Percentiles rank a stretch among this genome's conserved stretches.
These are phyloP conservation scores for Clepsis dumicolana DNA, from an alignment of 2,888 invertebrate species.

Conservation along the genomic window DNA sequence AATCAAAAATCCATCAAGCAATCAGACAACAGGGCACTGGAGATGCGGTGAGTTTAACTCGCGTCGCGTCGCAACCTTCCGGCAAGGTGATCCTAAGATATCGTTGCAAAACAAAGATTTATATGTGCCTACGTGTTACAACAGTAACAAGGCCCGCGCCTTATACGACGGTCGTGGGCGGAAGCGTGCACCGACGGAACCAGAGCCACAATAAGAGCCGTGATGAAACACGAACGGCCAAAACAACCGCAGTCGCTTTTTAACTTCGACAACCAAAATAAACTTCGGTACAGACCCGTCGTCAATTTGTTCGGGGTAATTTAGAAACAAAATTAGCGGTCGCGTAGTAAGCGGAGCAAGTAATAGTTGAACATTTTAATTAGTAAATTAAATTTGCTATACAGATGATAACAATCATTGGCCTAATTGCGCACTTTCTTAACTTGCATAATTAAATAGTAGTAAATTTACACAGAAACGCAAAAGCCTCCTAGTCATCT, in stretches of 20 bases:
- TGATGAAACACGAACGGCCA: constrained; percentile 43
- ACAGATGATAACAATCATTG: constrained; percentile 18
- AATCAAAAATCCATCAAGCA: constrained; percentile 71
- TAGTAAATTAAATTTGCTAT: constrained; percentile 12
- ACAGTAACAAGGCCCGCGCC: constrained; percentile 74
- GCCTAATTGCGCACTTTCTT: constrained; percentile 37
- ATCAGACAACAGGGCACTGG: constrained; percentile 52
- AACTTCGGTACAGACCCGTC: constrained; percentile 15
- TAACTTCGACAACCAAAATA: constrained; percentile 20
- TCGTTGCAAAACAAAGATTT: constrained; percentile 63
- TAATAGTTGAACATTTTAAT: constrained; percentile 21
- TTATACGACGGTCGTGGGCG: constrained; percentile 74
- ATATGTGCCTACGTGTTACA: constrained; percentile 66
- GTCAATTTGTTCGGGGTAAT: background rate
- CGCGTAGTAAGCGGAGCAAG: background rate
- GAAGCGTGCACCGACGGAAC: constrained; percentile 64
- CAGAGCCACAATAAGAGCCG: constrained; percentile 42
- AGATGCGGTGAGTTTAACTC: constrained; percentile 66
- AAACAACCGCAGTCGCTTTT: constrained; percentile 34
- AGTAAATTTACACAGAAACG: background rate
- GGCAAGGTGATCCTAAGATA: constrained; percentile 60
- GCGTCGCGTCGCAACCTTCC: constrained; percentile 54
- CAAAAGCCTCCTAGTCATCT: background rate
- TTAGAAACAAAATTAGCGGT: background rate
- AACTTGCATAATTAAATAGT: constrained; percentile 21